Percentiles rank a stretch among this genome's conserved stretches.
These are phyloP conservation scores for Ramphastos sulfuratus DNA, from an alignment of 2,113 vertebrate species.

Conservation along the genomic window DNA sequence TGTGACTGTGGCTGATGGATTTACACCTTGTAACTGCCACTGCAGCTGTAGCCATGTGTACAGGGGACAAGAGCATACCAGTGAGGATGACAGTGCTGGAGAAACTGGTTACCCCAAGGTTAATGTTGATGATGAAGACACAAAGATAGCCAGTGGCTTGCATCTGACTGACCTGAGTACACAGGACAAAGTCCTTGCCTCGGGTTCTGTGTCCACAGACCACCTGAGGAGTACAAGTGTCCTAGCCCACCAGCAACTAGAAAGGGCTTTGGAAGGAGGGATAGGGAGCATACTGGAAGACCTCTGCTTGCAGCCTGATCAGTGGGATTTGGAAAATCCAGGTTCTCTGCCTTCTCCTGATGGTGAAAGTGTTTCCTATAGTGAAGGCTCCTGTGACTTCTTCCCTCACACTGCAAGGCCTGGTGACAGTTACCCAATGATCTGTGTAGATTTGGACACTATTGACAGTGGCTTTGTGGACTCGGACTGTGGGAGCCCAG, in stretches of 20 bases:
- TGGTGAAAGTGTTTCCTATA: slow-evolving; percentile 76
- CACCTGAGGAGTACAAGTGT: neutral
- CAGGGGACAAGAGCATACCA: neutral
- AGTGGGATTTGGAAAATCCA: slow-evolving; percentile 66
- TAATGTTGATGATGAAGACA: slow-evolving; percentile 36
- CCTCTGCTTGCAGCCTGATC: slow-evolving; percentile 24
- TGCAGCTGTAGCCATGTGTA: slow-evolving; percentile 33
- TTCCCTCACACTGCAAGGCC: slow-evolving; percentile 69
- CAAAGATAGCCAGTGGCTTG: neutral
- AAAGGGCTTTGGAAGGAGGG: neutral
- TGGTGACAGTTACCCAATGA: slow-evolving; percentile 76
- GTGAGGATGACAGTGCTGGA: neutral
- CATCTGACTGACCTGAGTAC: neutral
- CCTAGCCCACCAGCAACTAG: neutral
- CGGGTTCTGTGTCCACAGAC: slow-evolving; percentile 47
- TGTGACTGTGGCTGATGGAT: slow-evolving; percentile 80
- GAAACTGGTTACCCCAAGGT: slow-evolving; percentile 67
- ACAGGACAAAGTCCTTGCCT: slow-evolving; percentile 14
- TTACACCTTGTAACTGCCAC: slow-evolving; percentile 35
- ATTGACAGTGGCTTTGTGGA: slow-evolving; percentile 93
- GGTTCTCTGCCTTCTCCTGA: slow-evolving; percentile 55
- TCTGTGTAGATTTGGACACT: slow-evolving; percentile 89
- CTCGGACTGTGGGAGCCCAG: slow-evolving; percentile 84
- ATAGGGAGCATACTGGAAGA: slow-evolving; percentile 52
- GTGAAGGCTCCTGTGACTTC: slow-evolving; percentile 67